Evolutionary conservation across 2,888 invertebrate genomes (phyloP).

Genomic region (Macaria liturata): DNA sequence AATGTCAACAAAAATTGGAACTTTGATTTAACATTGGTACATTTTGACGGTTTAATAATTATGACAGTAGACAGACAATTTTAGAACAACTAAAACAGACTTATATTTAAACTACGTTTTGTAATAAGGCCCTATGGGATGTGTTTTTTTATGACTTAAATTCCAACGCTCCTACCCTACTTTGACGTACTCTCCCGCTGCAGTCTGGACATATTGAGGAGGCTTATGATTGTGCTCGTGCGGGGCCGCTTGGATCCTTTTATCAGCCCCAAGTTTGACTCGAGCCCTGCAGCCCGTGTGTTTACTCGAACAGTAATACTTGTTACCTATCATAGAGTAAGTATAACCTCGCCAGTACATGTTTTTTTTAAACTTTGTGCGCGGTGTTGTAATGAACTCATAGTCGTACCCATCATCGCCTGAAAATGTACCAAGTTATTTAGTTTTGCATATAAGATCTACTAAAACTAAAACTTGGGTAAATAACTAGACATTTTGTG

Average conservation of each 20-base stretch:
- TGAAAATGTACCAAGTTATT: neutral
- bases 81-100: too few relatives aligned
- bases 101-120: too few relatives aligned
- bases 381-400: slow-evolving; percentile 1
- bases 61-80: too few relatives aligned
- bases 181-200: slow-evolving; percentile 1
- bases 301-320: slow-evolving; percentile 26
- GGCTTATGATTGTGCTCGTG: slow-evolving; percentile 11
- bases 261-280: slow-evolving; percentile 16
- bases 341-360: slow-evolving; percentile 21
- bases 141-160: too few relatives aligned
- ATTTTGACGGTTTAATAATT: too few relatives aligned
- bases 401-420: neutral
- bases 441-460: too few relatives aligned
- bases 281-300: slow-evolving; percentile 18
- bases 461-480: too few relatives aligned
- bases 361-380: slow-evolving; percentile 8
- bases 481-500: too few relatives aligned
- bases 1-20: too few relatives aligned
- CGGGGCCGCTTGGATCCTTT: slow-evolving; percentile 10
- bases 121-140: too few relatives aligned
- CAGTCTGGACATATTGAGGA: slow-evolving; percentile 6
- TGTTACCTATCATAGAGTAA: slow-evolving; percentile 14
- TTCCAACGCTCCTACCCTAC: neutral
- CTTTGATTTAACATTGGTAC: too few relatives aligned